A percentile compares a stretch with the other conserved stretches of the same genome.
Conservation (phyloP, 2,888 invertebrate species). For the Cryptocheilus praepositus region DNA sequence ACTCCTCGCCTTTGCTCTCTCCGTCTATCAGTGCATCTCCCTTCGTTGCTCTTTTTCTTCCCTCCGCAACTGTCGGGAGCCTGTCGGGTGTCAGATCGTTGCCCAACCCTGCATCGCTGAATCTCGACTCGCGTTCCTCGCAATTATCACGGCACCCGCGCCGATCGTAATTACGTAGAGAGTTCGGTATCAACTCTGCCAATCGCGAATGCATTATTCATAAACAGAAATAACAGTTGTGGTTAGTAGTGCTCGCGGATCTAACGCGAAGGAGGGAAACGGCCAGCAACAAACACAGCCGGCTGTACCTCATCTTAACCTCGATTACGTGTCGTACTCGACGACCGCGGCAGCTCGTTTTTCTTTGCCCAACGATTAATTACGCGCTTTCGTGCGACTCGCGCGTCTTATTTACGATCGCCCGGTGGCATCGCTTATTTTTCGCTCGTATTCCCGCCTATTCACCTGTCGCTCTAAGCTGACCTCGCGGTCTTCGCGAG, state of each 20-base stretch:
- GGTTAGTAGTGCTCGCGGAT: conserved; percentile 23
- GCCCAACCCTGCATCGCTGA: conserved; percentile 33
- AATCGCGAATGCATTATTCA: conserved; percentile 71
- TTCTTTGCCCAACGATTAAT: conserved; percentile 49
- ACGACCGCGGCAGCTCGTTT: conserved; percentile 1
- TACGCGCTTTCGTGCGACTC: conserved; percentile 45
- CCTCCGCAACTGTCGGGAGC: too few relatives aligned
- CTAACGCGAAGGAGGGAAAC: conserved; percentile 6
- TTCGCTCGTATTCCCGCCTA: background rate
- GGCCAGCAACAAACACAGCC: background rate
- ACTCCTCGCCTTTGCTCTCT: too few relatives aligned
- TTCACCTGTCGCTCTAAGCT: too few relatives aligned
- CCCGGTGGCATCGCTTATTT: conserved; percentile 19
- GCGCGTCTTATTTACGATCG: conserved; percentile 43
- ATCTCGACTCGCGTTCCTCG: conserved; percentile 42
- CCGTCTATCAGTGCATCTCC: too few relatives aligned
- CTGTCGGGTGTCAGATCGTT: conserved; percentile 22
- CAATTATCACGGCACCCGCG: conserved; percentile 57
- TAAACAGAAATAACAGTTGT: conserved; percentile 59
- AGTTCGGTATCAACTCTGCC: conserved; percentile 58
- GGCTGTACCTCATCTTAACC: background rate
- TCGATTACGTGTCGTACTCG: background rate
- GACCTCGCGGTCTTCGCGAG: too few relatives aligned
- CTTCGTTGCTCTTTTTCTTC: too few relatives aligned
- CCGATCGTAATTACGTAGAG: conserved; percentile 52